A percentile compares a stretch with the other conserved stretches of the same genome.
These are phyloP conservation scores for Muschampia plurimacula DNA, from an alignment of 2,888 invertebrate species.

Conservation along the genomic window DNA sequence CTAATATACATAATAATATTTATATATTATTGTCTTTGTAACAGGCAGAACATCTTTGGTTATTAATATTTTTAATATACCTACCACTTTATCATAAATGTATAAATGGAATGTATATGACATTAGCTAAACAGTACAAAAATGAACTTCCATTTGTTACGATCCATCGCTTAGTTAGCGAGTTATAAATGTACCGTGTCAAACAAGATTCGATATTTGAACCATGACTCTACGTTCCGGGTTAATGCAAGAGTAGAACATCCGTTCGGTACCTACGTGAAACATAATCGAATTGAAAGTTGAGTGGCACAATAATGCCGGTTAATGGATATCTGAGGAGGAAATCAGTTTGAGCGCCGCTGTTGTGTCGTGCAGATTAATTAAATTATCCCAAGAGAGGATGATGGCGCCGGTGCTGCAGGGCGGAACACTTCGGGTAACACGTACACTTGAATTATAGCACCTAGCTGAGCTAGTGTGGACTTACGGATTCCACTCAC, in stretches of 20 bases:
- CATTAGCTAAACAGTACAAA: not conserved
- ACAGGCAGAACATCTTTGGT: too few relatives aligned
- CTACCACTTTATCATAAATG: not conserved
- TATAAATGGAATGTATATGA: not conserved
- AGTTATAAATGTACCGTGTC: slow-evolving; percentile 16
- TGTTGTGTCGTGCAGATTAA: slow-evolving; percentile 77
- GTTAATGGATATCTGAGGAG: slow-evolving; percentile 79
- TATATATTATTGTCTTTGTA: too few relatives aligned
- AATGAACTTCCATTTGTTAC: not conserved
- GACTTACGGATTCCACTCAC: slow-evolving; percentile 31
- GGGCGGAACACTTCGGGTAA: slow-evolving; percentile 52
- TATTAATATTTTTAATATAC: too few relatives aligned
- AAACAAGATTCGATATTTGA: slow-evolving; percentile 31
- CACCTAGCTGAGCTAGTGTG: slow-evolving; percentile 6
- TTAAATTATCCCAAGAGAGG: slow-evolving; percentile 75
- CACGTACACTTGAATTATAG: slow-evolving; percentile 32
- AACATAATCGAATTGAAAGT: slow-evolving; percentile 71
- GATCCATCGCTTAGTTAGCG: not conserved
- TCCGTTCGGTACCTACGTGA: slow-evolving; percentile 48
- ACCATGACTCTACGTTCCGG: slow-evolving; percentile 30
- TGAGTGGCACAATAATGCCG: slow-evolving; percentile 74
- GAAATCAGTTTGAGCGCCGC: slow-evolving; percentile 73
- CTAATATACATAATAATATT: too few relatives aligned
- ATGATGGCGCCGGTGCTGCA: slow-evolving; percentile 54
- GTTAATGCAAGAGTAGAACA: slow-evolving; percentile 31